phyloP scores from a whole-genome alignment of 2,888 invertebrate genomes.

The Dermolepida albohirtum region DNA sequence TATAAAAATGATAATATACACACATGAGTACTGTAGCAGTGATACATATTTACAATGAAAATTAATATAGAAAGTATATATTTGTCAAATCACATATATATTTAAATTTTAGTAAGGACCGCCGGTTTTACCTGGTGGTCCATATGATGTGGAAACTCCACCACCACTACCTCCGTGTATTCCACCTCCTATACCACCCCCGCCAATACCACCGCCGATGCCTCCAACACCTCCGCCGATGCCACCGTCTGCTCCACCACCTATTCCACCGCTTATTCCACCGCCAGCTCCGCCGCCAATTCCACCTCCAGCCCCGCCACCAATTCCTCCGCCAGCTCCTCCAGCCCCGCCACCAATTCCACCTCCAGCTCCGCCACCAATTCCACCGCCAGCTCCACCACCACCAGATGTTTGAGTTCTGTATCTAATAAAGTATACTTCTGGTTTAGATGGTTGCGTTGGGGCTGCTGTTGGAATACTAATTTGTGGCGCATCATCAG shows the following conservation, averaged over 20 bases:
- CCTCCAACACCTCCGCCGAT: slow-evolving; percentile 61
- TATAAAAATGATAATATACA: slow-evolving; percentile 37
- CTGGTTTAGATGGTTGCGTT: slow-evolving; percentile 88
- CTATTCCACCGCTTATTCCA: slow-evolving; percentile 65
- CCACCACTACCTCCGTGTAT: slow-evolving; percentile 50
- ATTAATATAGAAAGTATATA: slow-evolving; percentile 5
- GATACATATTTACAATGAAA: slow-evolving; percentile 40
- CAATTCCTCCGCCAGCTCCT: slow-evolving; percentile 63
- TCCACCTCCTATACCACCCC: slow-evolving; percentile 58
- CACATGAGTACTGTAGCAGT: slow-evolving; percentile 27
- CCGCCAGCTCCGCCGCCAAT: slow-evolving; percentile 58
- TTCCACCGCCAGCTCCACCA: slow-evolving; percentile 62
- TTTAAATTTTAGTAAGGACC: slow-evolving; percentile 59
- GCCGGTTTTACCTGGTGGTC: slow-evolving; percentile 62
- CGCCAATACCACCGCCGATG: slow-evolving; percentile 59
- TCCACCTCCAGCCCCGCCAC: slow-evolving; percentile 60
- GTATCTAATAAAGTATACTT: slow-evolving; percentile 91
- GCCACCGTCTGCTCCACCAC: slow-evolving; percentile 52
- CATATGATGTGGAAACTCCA: slow-evolving; percentile 58
- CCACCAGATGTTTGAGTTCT: slow-evolving; percentile 75
- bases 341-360: slow-evolving; percentile 49
- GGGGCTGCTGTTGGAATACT: slow-evolving; percentile 81
- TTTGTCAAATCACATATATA: slow-evolving; percentile 42
- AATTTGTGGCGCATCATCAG: slow-evolving; percentile 86
- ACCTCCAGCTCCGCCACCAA: slow-evolving; percentile 47